Evolutionary conservation across 2,888 invertebrate genomes (phyloP).

Genomic region (Acleris laterana): DNA sequence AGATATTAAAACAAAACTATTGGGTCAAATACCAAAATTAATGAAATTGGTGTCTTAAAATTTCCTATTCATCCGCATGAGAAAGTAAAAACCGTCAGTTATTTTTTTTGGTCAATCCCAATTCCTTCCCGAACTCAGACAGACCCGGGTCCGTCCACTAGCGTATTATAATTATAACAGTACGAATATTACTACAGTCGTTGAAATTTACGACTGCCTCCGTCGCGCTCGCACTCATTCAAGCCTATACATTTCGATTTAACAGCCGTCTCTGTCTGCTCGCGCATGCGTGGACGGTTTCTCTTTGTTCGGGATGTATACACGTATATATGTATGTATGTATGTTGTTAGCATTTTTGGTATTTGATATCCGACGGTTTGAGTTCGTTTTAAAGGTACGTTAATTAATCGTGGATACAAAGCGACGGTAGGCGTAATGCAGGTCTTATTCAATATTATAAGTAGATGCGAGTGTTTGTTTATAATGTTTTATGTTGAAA

Average conservation of each 20-base stretch:
- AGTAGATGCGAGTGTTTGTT: no score
- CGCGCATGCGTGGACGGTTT: slow-evolving; percentile 38
- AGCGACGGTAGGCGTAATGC: no score
- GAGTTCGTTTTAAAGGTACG: background rate
- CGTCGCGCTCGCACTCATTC: slow-evolving; percentile 33
- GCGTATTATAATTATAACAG: slow-evolving; percentile 36
- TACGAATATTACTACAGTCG: slow-evolving; percentile 33
- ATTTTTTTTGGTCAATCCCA: no score
- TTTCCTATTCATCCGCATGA: no score
- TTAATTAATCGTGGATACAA: background rate
- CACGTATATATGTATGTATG: slow-evolving; percentile 8
- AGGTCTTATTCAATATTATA: no score
- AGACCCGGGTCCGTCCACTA: background rate
- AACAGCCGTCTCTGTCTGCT: slow-evolving; percentile 31
- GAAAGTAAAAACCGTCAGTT: no score
- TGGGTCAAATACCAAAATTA: no score
- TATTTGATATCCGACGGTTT: slow-evolving; percentile 8
- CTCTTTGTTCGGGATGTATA: slow-evolving; percentile 39
- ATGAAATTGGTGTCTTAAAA: no score
- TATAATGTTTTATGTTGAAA: no score
- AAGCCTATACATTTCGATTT: slow-evolving; percentile 41
- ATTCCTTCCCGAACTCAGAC: no score
- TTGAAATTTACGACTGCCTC: slow-evolving; percentile 41
- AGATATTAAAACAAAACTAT: no score
- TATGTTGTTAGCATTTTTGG: slow-evolving; percentile 19